Conservation (phyloP, 1,140 invertebrate species). For the Cotesia vestalis region DNA sequence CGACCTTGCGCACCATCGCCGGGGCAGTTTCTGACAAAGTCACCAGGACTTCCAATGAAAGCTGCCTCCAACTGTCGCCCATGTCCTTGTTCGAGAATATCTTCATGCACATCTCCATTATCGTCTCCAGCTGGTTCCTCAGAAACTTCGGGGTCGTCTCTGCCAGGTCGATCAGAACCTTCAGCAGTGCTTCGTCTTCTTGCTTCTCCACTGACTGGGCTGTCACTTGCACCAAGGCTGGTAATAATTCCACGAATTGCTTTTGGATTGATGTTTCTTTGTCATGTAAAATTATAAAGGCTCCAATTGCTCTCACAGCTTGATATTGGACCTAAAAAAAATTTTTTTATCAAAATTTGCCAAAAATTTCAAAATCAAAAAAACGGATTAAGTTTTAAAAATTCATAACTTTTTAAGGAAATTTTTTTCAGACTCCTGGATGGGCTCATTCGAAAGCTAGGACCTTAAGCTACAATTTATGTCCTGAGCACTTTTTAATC, state of each 20-base stretch:
- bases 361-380: background rate
- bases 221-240: conserved; percentile 76
- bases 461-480: too few species aligned
- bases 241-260: conserved; percentile 86
- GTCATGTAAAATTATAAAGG: conserved; percentile 91
- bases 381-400: conserved; percentile 9
- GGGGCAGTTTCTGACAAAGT: conserved; percentile 94
- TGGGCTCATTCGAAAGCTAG: too few species aligned
- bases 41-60: conserved; percentile 93
- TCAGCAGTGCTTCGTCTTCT: conserved; percentile 90
- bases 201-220: conserved; percentile 82
- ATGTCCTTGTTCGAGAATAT: conserved; percentile 73
- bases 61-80: conserved; percentile 87
- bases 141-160: conserved; percentile 94
- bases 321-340: conserved; percentile 74
- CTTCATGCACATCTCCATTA: conserved; percentile 92
- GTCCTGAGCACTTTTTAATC: too few species aligned
- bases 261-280: conserved; percentile 88
- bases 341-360: background rate
- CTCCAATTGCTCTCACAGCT: conserved; percentile 84
- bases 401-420: too few species aligned
- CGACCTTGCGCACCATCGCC: conserved; percentile 93
- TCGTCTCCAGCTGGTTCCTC: conserved; percentile 82
- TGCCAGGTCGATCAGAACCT: conserved; percentile 91
- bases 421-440: too few species aligned